Evolutionary conservation across 2,888 invertebrate genomes (phyloP).

Genomic region (Luperina nickerlii): DNA sequence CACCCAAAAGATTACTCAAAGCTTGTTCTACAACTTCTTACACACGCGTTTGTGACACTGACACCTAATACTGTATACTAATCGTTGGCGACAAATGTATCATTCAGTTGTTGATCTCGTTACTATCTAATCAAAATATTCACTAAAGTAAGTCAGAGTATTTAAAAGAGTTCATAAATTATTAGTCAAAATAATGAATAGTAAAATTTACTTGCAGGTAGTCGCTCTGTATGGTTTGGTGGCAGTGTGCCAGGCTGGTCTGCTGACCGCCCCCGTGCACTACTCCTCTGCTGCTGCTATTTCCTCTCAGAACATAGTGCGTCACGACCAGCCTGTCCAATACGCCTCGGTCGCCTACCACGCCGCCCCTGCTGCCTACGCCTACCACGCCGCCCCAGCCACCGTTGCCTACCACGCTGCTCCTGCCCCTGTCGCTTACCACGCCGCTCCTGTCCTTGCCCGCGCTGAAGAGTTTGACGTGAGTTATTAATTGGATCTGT

Average conservation of each 20-base stretch:
- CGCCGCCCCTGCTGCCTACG: slow-evolving; percentile 22
- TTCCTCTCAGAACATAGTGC: slow-evolving; percentile 73
- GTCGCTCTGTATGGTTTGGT: slow-evolving; percentile 76
- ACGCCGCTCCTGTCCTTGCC: slow-evolving; percentile 77
- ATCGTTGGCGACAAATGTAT: slow-evolving; percentile 32
- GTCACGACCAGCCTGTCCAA: slow-evolving; percentile 73
- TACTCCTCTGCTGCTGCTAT: slow-evolving; percentile 77
- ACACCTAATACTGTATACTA: slow-evolving; percentile 53
- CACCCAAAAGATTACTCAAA: slow-evolving; percentile 56
- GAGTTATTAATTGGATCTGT: slow-evolving; percentile 9
- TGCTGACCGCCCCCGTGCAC: slow-evolving; percentile 77
- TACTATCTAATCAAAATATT: slow-evolving; percentile 53
- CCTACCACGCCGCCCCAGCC: slow-evolving; percentile 52
- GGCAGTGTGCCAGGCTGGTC: slow-evolving; percentile 77
- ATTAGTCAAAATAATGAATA: no score
- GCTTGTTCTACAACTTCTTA: slow-evolving; percentile 51
- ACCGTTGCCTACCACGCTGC: slow-evolving; percentile 66
- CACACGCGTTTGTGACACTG: slow-evolving; percentile 40
- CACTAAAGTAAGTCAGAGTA: slow-evolving; percentile 60
- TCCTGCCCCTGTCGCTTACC: no score
- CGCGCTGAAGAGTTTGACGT: slow-evolving; percentile 54
- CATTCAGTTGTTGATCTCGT: slow-evolving; percentile 55
- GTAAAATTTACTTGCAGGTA: slow-evolving; percentile 52
- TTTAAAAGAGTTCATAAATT: neutral
- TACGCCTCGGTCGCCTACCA: slow-evolving; percentile 39